Conservation (phyloP, 2,888 invertebrate species). For the Villa cingulata region DNA sequence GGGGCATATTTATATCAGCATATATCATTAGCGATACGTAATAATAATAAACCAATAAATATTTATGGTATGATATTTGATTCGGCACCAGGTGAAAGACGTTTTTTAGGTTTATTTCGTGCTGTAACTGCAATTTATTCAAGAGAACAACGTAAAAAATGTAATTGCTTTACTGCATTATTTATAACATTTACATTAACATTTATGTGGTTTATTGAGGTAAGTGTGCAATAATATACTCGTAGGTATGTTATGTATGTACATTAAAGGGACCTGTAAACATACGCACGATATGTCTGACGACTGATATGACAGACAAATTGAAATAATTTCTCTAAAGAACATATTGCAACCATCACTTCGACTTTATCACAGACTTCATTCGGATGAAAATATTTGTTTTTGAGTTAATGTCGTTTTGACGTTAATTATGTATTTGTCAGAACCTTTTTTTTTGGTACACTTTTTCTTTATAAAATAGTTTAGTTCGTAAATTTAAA, state of each 20-base stretch:
- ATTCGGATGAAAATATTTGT: too few species aligned
- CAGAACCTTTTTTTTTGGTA: too few species aligned
- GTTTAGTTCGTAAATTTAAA: too few species aligned
- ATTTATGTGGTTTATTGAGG: constrained; percentile 47
- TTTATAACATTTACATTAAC: constrained; percentile 43
- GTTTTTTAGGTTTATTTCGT: constrained; percentile 42
- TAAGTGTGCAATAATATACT: constrained; percentile 26
- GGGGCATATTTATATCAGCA: constrained; percentile 56
- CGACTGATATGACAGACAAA: background rate
- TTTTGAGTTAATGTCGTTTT: too few species aligned
- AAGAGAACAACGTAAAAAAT: constrained; percentile 39
- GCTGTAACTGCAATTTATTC: constrained; percentile 50
- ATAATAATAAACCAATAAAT: constrained; percentile 39
- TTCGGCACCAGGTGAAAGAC: constrained; percentile 53
- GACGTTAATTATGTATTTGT: too few species aligned
- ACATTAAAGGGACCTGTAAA: too few species aligned
- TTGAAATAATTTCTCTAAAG: too few species aligned
- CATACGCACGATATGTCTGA: too few species aligned
- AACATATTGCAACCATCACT: too few species aligned
- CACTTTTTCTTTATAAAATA: too few species aligned
- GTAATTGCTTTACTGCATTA: constrained; percentile 43
- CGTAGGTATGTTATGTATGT: too few species aligned
- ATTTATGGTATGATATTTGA: constrained; percentile 52
- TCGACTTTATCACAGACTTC: too few species aligned
- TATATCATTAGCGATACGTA: constrained; percentile 46